phyloP scores from a whole-genome alignment of 2,113 vertebrate species.

The Spilogale gracilis region DNA sequence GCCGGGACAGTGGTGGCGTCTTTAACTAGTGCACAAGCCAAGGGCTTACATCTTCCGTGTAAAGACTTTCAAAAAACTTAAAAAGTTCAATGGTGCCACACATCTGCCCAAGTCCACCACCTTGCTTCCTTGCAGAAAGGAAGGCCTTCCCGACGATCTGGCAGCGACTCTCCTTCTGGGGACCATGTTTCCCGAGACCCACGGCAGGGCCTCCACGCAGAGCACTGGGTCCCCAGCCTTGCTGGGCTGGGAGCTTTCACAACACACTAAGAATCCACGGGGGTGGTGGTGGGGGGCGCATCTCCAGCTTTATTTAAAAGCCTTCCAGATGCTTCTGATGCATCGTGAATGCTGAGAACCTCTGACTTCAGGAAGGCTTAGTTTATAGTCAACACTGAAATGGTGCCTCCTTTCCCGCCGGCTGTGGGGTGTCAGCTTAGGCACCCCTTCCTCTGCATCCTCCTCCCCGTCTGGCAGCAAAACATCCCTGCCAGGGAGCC shows the following conservation, averaged over 20 bases:
- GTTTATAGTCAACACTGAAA: not conserved
- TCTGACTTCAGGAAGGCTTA: not conserved
- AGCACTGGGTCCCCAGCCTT: not conserved
- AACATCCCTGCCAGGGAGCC: not conserved
- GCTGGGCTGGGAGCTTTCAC: not conserved
- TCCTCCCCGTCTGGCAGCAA: not conserved
- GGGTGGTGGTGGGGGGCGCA: fast-evolving
- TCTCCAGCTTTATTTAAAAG: not conserved
- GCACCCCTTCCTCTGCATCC: not conserved
- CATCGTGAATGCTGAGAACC: not conserved
- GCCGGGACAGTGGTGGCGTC: too few species aligned
- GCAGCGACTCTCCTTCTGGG: not conserved
- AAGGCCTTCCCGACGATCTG: not conserved
- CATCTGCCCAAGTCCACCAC: not conserved
- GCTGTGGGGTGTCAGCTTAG: not conserved
- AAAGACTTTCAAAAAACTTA: not conserved
- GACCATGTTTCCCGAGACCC: not conserved
- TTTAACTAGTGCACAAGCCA: not conserved
- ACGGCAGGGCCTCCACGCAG: too few species aligned
- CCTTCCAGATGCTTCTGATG: not conserved
- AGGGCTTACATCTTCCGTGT: not conserved
- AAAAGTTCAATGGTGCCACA: fast-evolving
- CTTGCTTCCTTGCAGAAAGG: not conserved
- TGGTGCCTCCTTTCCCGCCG: not conserved
- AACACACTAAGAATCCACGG: not conserved